Percentiles rank a stretch among this genome's conserved stretches.
Conservation (phyloP, 1,140 invertebrate genomes). For the Radopholus similis region DNA sequence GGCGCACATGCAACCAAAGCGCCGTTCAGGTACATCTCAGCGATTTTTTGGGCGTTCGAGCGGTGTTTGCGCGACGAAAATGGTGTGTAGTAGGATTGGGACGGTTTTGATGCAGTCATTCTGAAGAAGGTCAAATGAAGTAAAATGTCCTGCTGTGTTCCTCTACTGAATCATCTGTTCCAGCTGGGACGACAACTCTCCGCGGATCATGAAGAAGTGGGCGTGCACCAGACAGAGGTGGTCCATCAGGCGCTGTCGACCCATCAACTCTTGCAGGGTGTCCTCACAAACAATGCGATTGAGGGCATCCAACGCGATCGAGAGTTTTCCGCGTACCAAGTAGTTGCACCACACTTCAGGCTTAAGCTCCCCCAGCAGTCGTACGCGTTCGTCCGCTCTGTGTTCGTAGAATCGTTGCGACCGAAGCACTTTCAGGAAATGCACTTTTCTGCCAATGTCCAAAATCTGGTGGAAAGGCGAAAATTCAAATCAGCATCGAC, state of each 20-base stretch:
- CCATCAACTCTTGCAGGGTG: not conserved
- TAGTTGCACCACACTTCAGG: not conserved
- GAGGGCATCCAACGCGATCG: not conserved
- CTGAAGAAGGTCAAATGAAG: no score
- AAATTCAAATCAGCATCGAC: not conserved
- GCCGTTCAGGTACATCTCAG: constrained; percentile 1
- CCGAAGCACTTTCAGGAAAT: constrained; percentile 11
- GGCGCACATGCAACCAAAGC: not conserved
- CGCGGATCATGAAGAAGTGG: constrained; percentile 18
- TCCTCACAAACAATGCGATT: not conserved
- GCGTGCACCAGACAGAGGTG: constrained; percentile 1
- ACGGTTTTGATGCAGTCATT: not conserved
- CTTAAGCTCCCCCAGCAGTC: not conserved
- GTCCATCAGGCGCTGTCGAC: constrained; percentile 6
- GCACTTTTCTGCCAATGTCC: constrained; percentile 15
- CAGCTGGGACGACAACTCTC: constrained; percentile 7
- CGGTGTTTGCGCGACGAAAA: not conserved
- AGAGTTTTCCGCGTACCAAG: not conserved
- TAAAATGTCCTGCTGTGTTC: no score
- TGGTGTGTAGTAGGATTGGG: not conserved
- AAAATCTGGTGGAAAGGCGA: not conserved
- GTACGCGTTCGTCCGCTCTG: not conserved
- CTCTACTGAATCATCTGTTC: constrained; percentile 1
- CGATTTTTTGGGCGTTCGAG: not conserved
- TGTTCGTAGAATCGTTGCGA: constrained; percentile 3